Evolutionary conservation across 2,888 invertebrate species (phyloP), one percentile per base, ranked within the genome.

Genomic region (Malacosoma neustria): DNA sequence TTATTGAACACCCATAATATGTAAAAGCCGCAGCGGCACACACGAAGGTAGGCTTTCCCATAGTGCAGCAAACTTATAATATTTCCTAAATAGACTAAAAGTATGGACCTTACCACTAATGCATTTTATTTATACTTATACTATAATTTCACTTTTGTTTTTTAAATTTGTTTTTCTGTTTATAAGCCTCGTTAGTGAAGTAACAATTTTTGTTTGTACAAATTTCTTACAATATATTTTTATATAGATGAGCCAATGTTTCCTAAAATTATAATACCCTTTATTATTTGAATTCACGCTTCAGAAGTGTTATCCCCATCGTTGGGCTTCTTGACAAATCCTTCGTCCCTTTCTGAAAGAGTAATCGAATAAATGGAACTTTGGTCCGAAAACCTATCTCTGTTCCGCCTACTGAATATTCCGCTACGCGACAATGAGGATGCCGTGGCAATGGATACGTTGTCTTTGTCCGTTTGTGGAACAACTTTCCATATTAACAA

Each of bases 401-500:
- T 69, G 48, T 86, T 76, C 31, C 81, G 52, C 34, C 74, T 66
- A 32, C 70, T 64, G 44, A 85, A 84, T 36, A 85, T 61, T 3
- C 82, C 66, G 39, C 70, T 72, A 30, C 80, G 71, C n/a, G 77
- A 68, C n/a, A 81, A 40, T 29, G 80, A 72, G 0, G 87, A 85
- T 33, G 69, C 59, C 2, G 84, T 76, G n/a, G 71, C 71, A 29
- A 84, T 70, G 6, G 87, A 85, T 32, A 77, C 72, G 52, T 86
- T 84, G 56, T 89, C 89, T 44, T 71, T 71, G 29, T 87, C 87
- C 4, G 68, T 63, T 60, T 86, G 87, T 22, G 87, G 87, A 22
- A 87, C 86, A 56, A 89, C 72, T 59, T 87, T 88, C 73, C 89
- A 81, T 43, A 88, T 86, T 35, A 89, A 57, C 29, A 88, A 66